These are phyloP conservation scores for Diarsia dahlii DNA, from an alignment of 2,888 invertebrate species.

Conservation along the genomic window DNA sequence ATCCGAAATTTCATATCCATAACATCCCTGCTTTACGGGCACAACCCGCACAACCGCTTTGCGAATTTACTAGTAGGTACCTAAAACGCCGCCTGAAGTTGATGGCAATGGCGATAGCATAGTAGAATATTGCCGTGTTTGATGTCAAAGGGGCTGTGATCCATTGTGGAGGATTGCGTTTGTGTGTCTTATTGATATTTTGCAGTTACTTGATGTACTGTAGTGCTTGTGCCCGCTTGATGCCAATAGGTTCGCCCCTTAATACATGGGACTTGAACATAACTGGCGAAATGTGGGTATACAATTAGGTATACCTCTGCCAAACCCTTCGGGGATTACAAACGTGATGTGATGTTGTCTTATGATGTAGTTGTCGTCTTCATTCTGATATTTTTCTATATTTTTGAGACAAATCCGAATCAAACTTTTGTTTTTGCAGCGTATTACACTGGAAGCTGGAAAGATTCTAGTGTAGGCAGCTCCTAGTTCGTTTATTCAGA, in stretches of 20 bases:
- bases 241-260: no score
- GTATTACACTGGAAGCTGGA: neutral
- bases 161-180: neutral
- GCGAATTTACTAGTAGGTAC: slow-evolving; percentile 12
- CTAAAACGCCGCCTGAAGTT: slow-evolving; percentile 39
- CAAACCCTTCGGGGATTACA: no score
- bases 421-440: neutral
- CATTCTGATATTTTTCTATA: neutral
- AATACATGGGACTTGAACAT: no score
- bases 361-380: neutral
- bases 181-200: neutral
- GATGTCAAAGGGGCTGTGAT: slow-evolving; percentile 33
- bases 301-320: no score
- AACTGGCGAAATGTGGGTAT: no score
- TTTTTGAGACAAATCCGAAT: neutral
- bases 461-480: neutral
- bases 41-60: slow-evolving; percentile 12
- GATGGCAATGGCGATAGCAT: slow-evolving; percentile 31
- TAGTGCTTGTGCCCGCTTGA: no score
- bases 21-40: no score
- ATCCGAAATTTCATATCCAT: no score
- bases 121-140: slow-evolving; percentile 36
- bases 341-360: no score
- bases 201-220: neutral
- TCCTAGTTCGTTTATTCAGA: neutral